Percentiles rank a stretch among this genome's conserved stretches.
phyloP scores from a whole-genome alignment of 2,113 vertebrate genomes.

The Protomyctophum bolini region DNA sequence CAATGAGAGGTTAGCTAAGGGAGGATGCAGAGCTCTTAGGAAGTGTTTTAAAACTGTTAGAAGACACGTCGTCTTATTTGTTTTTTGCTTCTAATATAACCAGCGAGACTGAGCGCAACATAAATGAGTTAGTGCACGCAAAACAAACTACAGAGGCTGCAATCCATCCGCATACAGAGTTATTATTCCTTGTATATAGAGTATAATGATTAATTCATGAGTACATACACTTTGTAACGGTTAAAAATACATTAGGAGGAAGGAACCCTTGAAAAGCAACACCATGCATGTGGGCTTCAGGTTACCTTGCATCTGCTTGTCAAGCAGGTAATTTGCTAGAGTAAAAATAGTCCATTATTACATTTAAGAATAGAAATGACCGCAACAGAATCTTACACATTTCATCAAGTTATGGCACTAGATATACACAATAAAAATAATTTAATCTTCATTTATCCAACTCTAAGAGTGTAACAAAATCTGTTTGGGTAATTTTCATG shows the following conservation, averaged over 20 bases:
- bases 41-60: conserved; percentile 25
- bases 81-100: conserved; percentile 16
- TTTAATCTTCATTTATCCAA: no score
- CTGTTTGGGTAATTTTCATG: no score
- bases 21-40: conserved; percentile 25
- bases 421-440: no score
- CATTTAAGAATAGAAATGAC: conserved; percentile 37
- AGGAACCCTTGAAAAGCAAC: conserved; percentile 39
- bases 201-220: conserved; percentile 10
- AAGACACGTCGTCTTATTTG: conserved; percentile 12
- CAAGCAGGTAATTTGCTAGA: conserved; percentile 75
- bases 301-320: conserved; percentile 80
- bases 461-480: no score
- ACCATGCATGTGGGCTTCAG: conserved; percentile 60
- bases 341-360: conserved; percentile 68
- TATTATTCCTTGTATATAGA: conserved; percentile 25
- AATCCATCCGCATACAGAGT: conserved; percentile 15
- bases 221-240: conserved; percentile 14
- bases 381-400: conserved; percentile 30
- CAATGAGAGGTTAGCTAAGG: conserved; percentile 41
- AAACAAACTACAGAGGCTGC: conserved; percentile 13
- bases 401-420: no score
- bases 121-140: conserved; percentile 40
- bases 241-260: conserved; percentile 30
- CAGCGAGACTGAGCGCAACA: background rate